A percentile compares a stretch with the other conserved stretches of the same genome.
Evolutionary conservation across 2,797 vertebrate species (phyloP).

Genomic region (Hyperoplus lanceolatus): DNA sequence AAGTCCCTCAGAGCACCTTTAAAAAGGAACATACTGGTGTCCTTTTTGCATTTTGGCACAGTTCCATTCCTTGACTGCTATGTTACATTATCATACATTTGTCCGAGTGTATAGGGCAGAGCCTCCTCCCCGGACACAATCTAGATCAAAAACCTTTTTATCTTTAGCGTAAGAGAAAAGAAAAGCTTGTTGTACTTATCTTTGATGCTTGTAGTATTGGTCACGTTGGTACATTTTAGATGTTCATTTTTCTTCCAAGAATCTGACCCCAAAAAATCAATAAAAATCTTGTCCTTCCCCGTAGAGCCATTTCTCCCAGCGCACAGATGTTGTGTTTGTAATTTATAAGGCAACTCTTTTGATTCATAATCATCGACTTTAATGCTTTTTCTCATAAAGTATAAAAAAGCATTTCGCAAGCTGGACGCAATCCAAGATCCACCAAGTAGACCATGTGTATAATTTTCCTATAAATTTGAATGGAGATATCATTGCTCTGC

Average conservation of each 20-base stretch:
- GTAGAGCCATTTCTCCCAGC: background rate
- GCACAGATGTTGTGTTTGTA: background rate
- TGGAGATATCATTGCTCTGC: background rate
- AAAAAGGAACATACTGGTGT: constrained; percentile 59
- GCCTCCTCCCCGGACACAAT: background rate
- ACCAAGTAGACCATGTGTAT: background rate
- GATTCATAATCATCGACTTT: background rate
- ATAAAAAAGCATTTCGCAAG: too few species aligned
- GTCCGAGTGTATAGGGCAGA: constrained; percentile 5
- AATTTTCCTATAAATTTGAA: background rate
- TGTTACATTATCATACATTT: constrained; percentile 53
- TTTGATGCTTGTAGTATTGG: background rate
- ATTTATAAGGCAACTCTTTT: constrained; percentile 51
- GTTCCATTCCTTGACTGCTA: constrained; percentile 34
- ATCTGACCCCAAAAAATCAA: background rate
- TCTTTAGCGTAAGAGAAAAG: background rate
- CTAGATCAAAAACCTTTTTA: background rate
- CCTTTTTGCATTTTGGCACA: constrained; percentile 64
- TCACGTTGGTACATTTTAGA: constrained; percentile 8
- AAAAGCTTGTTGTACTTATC: background rate
- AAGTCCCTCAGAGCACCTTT: too few species aligned
- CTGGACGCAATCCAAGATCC: too few species aligned
- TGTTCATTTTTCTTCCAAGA: background rate
- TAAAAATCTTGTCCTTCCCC: background rate
- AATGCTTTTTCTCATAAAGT: constrained; percentile 1